Evolutionary conservation across 2,888 invertebrate genomes (phyloP), one percentile per base, ranked within the genome.

Genomic region (Drosophila falleni): DNA sequence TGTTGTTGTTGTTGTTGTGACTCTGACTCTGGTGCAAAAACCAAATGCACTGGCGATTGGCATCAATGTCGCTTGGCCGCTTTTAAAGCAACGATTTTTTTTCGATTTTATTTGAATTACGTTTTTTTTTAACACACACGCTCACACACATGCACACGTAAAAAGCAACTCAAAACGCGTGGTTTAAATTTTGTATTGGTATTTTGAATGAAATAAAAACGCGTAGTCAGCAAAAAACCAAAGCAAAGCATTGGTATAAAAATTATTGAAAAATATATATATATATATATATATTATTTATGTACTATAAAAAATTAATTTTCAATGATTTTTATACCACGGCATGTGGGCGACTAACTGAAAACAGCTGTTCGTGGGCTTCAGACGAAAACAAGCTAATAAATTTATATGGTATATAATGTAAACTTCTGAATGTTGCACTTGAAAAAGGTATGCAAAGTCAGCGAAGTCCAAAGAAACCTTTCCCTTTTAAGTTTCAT

Each of bases 41-140:
- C 44, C 60, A 70, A 69, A 74, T 87, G 83, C 83, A 89, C 56
- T 67, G 73, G 58, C 74, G 83, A 89, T 87, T 87, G 80, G 80
- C 89, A 87, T 89, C 89, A 86, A 87, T 87, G 86, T 89, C 89
- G 89, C 78, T 89, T 82, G 89, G 78, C 74, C 69, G 89, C 78
- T 86, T 89, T 89, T 84, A 69, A 74, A 65, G 63, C 74, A 31
- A 29, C 47, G 51, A 74, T 66, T 50, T 63, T 68, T 60, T 23
- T 65, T 64, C 6, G 39, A 23, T 10, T 60, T 60, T 72, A 55
- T 70, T 64, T 61, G 23, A 64, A 41, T 46, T 59, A 50, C 23
- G 42, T 59, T 64, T 74, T 59, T 59, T 63, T 63, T 60, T 15
- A 9, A 11, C 46, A 53, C 55, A 71, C 53, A 69, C 66, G 63